phyloP scores from a whole-genome alignment of 1,140 invertebrate species.

The Copidosoma floridanum region DNA sequence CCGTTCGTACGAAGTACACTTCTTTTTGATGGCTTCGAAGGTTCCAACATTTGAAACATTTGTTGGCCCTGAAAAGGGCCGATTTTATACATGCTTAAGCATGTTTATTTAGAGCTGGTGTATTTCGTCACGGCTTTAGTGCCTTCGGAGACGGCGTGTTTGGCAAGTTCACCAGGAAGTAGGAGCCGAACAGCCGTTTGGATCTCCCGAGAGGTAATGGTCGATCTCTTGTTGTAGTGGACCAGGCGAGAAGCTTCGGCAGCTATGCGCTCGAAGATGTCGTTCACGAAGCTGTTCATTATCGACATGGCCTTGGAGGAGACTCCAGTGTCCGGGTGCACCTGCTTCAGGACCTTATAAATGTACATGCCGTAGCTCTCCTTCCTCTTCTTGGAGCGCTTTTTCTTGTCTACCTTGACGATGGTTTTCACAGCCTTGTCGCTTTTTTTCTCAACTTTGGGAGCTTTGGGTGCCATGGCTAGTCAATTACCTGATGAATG shows the following conservation, averaged over 20 bases:
- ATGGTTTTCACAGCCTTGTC: conserved; percentile 56
- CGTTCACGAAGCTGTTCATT: conserved; percentile 66
- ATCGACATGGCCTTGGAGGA: too few relatives aligned
- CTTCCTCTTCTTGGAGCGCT: too few relatives aligned
- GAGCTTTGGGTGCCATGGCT: conserved; percentile 56
- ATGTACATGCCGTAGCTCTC: too few relatives aligned
- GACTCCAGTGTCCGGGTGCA: too few relatives aligned
- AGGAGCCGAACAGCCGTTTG: conserved; percentile 54
- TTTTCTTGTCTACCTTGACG: background rate
- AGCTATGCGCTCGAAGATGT: conserved; percentile 70
- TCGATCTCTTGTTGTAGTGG: too few relatives aligned
- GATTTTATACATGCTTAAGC: too few relatives aligned
- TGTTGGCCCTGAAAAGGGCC: background rate
- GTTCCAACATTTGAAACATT: background rate
- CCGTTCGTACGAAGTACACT: too few relatives aligned
- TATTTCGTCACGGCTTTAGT: conserved; percentile 64
- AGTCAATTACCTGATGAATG: too few relatives aligned
- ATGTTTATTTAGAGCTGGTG: conserved; percentile 57
- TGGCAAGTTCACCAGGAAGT: conserved; percentile 62
- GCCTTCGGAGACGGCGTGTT: too few relatives aligned
- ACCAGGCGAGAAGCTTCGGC: conserved; percentile 69
- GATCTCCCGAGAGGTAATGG: too few relatives aligned
- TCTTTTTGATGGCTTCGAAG: too few relatives aligned
- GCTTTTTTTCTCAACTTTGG: conserved; percentile 57
- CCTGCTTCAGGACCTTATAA: too few relatives aligned